These are phyloP conservation scores for Hyposmocoma kahamanoa DNA, from an alignment of 1,140 invertebrate genomes.

Conservation along the genomic window DNA sequence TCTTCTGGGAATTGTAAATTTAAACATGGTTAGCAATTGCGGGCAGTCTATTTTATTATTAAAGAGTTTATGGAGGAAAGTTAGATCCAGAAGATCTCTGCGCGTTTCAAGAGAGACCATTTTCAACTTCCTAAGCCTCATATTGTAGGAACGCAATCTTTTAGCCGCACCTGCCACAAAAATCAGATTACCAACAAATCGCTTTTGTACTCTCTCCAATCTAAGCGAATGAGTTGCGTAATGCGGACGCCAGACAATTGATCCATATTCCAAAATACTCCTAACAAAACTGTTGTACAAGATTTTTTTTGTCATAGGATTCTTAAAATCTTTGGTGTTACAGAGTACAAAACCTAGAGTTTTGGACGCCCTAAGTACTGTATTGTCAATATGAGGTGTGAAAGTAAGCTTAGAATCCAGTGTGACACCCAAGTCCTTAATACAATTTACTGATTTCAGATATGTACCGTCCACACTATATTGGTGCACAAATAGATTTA, in stretches of 20 bases:
- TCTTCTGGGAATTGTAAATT: background rate
- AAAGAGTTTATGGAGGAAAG: background rate
- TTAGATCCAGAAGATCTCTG: background rate
- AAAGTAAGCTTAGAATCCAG: conserved; percentile 11
- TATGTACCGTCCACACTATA: background rate
- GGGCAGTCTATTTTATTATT: background rate
- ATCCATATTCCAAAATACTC: conserved; percentile 10
- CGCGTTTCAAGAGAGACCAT: background rate
- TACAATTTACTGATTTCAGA: background rate
- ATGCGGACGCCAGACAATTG: conserved; percentile 7
- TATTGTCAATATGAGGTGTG: conserved; percentile 5
- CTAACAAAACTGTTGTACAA: conserved; percentile 9
- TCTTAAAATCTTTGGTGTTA: conserved; percentile 1
- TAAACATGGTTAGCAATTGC: background rate
- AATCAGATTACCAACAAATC: background rate
- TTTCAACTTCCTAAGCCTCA: background rate
- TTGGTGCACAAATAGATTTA: background rate
- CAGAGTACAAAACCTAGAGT: conserved; percentile 11
- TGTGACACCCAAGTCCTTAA: conserved; percentile 5
- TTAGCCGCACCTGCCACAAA: background rate
- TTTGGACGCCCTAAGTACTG: conserved; percentile 1
- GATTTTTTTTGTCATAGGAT: conserved; percentile 1
- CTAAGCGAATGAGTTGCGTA: background rate
- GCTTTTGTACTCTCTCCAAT: conserved; percentile 2
- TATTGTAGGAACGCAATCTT: background rate